phyloP scores from a whole-genome alignment of 2,113 vertebrate genomes.

The Lonchura striata region DNA sequence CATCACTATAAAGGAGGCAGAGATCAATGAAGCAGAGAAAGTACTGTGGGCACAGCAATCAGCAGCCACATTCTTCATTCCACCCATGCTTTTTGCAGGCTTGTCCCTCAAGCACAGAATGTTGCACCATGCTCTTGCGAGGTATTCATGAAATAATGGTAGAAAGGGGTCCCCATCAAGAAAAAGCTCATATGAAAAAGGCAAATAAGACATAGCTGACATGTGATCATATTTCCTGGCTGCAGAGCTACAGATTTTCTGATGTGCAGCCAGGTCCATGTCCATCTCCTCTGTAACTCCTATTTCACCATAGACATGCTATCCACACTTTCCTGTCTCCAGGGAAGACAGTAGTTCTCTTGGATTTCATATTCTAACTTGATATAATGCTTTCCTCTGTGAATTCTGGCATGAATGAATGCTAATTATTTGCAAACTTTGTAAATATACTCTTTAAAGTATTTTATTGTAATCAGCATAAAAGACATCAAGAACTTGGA shows the following conservation, averaged over 20 bases:
- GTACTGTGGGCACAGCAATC: neutral
- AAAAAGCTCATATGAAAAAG: neutral
- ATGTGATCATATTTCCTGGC: neutral
- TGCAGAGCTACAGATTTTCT: neutral
- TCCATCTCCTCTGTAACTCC: neutral
- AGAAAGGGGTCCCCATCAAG: neutral
- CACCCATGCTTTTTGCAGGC: neutral
- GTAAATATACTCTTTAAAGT: neutral
- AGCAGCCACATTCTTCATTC: neutral
- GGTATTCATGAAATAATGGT: neutral
- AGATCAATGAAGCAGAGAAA: slow-evolving; percentile 38
- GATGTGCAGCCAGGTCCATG: neutral
- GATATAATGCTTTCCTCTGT: neutral
- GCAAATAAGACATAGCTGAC: neutral
- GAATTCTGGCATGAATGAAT: neutral
- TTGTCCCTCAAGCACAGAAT: neutral
- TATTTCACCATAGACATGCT: neutral
- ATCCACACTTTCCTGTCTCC: neutral
- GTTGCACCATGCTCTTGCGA: neutral
- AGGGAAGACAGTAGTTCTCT: neutral
- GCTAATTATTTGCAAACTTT: neutral
- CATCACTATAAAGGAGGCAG: neutral
- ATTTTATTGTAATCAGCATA: neutral
- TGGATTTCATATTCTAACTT: neutral
- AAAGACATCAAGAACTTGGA: neutral